A percentile compares a stretch with the other conserved stretches of the same genome.
Conservation (phyloP, 2,888 invertebrate species). For the Incurvaria masculella region DNA sequence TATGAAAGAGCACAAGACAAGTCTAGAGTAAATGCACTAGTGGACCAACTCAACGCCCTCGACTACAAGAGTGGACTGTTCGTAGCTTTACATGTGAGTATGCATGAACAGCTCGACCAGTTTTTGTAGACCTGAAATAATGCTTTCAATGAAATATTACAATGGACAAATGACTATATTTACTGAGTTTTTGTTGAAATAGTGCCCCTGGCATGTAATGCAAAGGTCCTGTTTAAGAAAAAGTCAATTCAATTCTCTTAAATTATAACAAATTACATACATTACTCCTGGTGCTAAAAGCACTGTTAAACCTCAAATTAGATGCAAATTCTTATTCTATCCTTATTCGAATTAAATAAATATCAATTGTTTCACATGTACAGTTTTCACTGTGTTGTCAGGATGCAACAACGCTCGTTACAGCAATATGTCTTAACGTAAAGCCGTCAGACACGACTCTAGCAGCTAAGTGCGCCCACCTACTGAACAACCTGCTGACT, state of each 20-base stretch:
- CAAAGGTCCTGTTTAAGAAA: too few relatives aligned
- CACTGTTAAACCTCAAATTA: background rate
- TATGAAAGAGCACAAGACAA: slow-evolving; percentile 41
- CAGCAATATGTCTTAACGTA: slow-evolving; percentile 33
- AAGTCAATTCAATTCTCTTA: too few relatives aligned
- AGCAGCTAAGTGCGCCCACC: slow-evolving; percentile 55
- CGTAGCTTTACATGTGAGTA: slow-evolving; percentile 45
- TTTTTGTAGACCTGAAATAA: too few relatives aligned
- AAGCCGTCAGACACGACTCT: slow-evolving; percentile 49
- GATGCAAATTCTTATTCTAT: background rate
- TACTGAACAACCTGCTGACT: slow-evolving; percentile 52
- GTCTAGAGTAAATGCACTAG: slow-evolving; percentile 45
- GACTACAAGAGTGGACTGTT: slow-evolving; percentile 53
- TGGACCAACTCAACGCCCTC: slow-evolving; percentile 62
- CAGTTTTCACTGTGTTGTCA: too few relatives aligned
- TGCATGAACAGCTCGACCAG: too few relatives aligned
- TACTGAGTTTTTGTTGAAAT: too few relatives aligned
- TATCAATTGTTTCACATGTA: background rate
- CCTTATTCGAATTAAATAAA: background rate
- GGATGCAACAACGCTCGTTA: slow-evolving; percentile 35
- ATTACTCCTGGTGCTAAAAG: too few relatives aligned
- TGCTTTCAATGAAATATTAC: too few relatives aligned
- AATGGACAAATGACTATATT: too few relatives aligned
- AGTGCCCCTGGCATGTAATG: too few relatives aligned
- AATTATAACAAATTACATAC: too few relatives aligned